Evolutionary conservation across 2,888 invertebrate genomes (phyloP).

Genomic region (Heliconius ismenius): DNA sequence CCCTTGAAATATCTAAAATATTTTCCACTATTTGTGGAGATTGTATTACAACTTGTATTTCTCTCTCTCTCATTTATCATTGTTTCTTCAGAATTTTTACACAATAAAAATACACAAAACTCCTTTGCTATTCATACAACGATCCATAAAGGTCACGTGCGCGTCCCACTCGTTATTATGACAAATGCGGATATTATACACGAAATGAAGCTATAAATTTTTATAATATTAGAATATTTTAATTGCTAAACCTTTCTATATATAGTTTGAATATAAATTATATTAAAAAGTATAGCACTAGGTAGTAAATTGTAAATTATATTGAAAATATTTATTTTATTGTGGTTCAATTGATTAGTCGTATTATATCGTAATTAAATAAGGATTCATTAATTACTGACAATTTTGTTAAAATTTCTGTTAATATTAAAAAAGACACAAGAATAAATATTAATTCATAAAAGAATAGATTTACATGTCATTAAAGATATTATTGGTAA

Average conservation of each 20-base stretch:
- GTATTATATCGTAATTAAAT: neutral
- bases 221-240: constrained; percentile 21
- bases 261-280: neutral
- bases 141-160: constrained; percentile 24
- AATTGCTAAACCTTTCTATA: constrained; percentile 10
- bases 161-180: constrained; percentile 24
- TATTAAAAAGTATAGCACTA: neutral
- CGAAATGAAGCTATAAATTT: constrained; percentile 26
- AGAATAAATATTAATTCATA: no score
- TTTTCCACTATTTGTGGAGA: neutral
- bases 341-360: neutral
- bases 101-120: neutral
- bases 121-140: constrained; percentile 18
- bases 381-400: neutral
- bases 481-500: no score
- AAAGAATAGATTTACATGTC: no score
- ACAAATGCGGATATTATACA: constrained; percentile 24
- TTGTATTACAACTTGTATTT: neutral
- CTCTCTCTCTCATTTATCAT: constrained; percentile 3
- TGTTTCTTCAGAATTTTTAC: constrained; percentile 7
- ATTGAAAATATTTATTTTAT: neutral
- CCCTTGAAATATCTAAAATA: neutral
- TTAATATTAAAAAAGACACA: no score
- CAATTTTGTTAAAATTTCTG: no score
- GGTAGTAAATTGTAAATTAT: neutral